These are phyloP conservation scores for Plestiodon gilberti DNA, from an alignment of 2,113 vertebrate genomes.

Conservation along the genomic window DNA sequence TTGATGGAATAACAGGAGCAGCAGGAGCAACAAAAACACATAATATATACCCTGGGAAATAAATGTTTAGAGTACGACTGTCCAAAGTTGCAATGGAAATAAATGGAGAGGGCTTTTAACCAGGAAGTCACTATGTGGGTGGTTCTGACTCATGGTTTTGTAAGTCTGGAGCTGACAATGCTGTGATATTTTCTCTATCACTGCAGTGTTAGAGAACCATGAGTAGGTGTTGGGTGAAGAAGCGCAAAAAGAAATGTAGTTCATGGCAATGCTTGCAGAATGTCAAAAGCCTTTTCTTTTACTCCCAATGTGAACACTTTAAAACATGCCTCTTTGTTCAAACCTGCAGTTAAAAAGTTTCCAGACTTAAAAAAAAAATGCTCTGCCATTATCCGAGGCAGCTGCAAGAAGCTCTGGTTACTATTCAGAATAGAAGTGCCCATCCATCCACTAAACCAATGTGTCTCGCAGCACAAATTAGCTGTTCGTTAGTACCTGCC, in stretches of 20 bases:
- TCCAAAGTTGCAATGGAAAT: not conserved
- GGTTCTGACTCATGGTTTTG: slow-evolving; percentile 10
- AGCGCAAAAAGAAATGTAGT: not conserved
- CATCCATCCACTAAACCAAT: not conserved
- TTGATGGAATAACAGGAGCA: not conserved
- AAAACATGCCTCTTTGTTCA: not conserved
- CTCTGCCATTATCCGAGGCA: not conserved
- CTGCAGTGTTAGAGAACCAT: not conserved
- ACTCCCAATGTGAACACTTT: not conserved
- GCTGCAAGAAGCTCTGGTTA: not conserved
- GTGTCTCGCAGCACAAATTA: not conserved
- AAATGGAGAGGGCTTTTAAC: not conserved
- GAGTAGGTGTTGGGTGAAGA: slow-evolving; percentile 8
- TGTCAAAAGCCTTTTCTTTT: not conserved
- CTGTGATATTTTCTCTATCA: not conserved
- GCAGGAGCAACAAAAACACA: not conserved
- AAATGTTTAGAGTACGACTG: not conserved
- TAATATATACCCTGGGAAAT: not conserved
- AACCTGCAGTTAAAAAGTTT: not conserved
- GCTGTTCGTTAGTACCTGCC: not conserved
- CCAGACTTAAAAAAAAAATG: not conserved
- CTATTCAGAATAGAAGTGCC: not conserved
- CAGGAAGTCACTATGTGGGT: not conserved
- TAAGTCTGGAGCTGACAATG: not conserved
- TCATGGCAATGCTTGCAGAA: not conserved